These are phyloP conservation scores for Clistopyga incitator DNA, from an alignment of 2,888 invertebrate species.

Conservation along the genomic window DNA sequence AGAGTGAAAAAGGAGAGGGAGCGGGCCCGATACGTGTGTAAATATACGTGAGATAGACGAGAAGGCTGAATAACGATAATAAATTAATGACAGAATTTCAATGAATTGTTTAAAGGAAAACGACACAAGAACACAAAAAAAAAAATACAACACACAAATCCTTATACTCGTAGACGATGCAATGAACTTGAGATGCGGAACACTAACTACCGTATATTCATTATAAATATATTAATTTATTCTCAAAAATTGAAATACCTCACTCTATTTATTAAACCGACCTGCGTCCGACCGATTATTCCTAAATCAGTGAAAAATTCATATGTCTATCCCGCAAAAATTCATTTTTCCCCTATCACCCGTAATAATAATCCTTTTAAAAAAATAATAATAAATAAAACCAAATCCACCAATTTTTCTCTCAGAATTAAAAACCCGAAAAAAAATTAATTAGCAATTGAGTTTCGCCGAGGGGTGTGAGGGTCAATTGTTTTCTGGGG, in stretches of 20 bases:
- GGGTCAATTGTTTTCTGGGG: slow-evolving; percentile 32
- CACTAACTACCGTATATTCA: slow-evolving; percentile 83
- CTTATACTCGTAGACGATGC: slow-evolving; percentile 72
- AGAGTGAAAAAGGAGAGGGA: slow-evolving; percentile 24
- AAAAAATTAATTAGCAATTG: slow-evolving; percentile 30
- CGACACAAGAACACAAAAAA: too few relatives aligned
- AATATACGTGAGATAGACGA: slow-evolving; percentile 72
- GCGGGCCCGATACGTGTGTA: slow-evolving; percentile 71
- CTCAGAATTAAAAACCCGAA: background rate
- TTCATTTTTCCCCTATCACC: too few relatives aligned
- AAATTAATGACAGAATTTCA: slow-evolving; percentile 63
- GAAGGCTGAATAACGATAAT: slow-evolving; percentile 70
- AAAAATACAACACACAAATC: slow-evolving; percentile 56
- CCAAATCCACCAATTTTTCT: background rate
- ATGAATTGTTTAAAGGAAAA: slow-evolving; percentile 58
- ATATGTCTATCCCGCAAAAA: too few relatives aligned
- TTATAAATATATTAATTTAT: slow-evolving; percentile 84
- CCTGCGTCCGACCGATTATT: background rate
- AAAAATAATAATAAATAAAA: background rate
- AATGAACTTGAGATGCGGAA: slow-evolving; percentile 79
- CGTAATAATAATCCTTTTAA: too few relatives aligned
- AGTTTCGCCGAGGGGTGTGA: slow-evolving; percentile 23
- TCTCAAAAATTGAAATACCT: slow-evolving; percentile 77
- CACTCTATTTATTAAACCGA: slow-evolving; percentile 23
- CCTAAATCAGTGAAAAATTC: slow-evolving; percentile 3